A percentile compares a stretch with the other conserved stretches of the same genome.
Conservation (phyloP, 2,888 invertebrate genomes). For the Leptinotarsa rubiginosa region DNA sequence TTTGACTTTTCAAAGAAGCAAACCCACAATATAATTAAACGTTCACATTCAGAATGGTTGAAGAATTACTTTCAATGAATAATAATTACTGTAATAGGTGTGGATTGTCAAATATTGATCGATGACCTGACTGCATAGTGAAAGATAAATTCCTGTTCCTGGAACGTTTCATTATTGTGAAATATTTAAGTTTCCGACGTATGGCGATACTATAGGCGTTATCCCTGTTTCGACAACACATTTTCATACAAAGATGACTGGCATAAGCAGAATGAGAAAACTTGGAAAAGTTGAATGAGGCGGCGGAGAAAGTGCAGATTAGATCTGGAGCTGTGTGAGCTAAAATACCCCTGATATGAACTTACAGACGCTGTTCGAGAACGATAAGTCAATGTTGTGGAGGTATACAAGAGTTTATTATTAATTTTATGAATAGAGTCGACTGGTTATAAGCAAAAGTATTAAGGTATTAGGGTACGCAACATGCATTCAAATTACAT, state of each 20-base stretch:
- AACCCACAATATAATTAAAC: too few relatives aligned
- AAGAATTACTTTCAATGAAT: too few relatives aligned
- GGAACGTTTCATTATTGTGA: not conserved
- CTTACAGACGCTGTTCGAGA: constrained; percentile 56
- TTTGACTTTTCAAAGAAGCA: too few relatives aligned
- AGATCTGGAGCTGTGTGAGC: constrained; percentile 58
- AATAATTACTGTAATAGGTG: too few relatives aligned
- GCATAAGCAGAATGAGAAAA: constrained; percentile 58
- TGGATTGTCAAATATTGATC: too few relatives aligned
- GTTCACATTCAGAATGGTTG: too few relatives aligned
- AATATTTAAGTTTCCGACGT: not conserved
- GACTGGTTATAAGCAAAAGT: too few relatives aligned
- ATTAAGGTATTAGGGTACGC: too few relatives aligned
- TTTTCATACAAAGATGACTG: constrained; percentile 51
- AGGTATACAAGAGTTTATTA: too few relatives aligned
- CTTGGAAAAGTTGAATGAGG: constrained; percentile 57
- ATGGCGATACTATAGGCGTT: constrained; percentile 40
- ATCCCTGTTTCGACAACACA: constrained; percentile 48
- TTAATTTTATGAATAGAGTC: too few relatives aligned
- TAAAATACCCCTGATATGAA: constrained; percentile 57
- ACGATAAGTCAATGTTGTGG: constrained; percentile 56
- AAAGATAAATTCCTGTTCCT: not conserved
- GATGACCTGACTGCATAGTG: not conserved
- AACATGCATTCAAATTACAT: too few relatives aligned
- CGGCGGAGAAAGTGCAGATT: constrained; percentile 58